phyloP scores from a whole-genome alignment of 1,140 invertebrate species.

The Drosophila murphyi region DNA sequence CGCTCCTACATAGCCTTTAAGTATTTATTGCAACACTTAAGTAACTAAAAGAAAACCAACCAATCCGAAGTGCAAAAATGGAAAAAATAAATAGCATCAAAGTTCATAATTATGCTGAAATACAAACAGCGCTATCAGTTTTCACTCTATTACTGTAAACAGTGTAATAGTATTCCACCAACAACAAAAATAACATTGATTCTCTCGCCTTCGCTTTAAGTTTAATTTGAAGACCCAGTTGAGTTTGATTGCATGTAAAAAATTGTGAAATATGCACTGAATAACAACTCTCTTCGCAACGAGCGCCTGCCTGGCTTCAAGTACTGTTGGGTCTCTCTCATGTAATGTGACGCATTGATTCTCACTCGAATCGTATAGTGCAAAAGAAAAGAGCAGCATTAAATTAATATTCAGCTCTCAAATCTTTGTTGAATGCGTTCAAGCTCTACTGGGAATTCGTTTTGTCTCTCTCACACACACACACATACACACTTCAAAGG shows the following conservation, averaged over 20 bases:
- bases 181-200: conserved; percentile 44
- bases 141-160: conserved; percentile 32
- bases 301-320: no score
- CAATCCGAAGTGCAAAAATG: conserved; percentile 42
- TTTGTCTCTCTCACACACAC: background rate
- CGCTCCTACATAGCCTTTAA: conserved; percentile 66
- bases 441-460: conserved; percentile 1
- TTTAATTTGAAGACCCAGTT: conserved; percentile 9
- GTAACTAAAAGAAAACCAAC: conserved; percentile 54
- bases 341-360: no score
- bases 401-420: no score
- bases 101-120: conserved; percentile 54
- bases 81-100: conserved; percentile 51
- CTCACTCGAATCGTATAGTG: no score
- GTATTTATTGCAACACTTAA: conserved; percentile 73
- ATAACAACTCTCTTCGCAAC: no score
- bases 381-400: no score
- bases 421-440: no score
- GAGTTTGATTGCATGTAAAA: background rate
- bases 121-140: conserved; percentile 29
- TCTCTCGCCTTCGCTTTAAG: conserved; percentile 10
- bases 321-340: no score
- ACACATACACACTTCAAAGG: background rate
- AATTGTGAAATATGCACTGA: conserved; percentile 3
- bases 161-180: conserved; percentile 30